Base-by-base conservation (phyloP, 2,113 vertebrate species). In the Recurvirostra avosetta region DNA sequence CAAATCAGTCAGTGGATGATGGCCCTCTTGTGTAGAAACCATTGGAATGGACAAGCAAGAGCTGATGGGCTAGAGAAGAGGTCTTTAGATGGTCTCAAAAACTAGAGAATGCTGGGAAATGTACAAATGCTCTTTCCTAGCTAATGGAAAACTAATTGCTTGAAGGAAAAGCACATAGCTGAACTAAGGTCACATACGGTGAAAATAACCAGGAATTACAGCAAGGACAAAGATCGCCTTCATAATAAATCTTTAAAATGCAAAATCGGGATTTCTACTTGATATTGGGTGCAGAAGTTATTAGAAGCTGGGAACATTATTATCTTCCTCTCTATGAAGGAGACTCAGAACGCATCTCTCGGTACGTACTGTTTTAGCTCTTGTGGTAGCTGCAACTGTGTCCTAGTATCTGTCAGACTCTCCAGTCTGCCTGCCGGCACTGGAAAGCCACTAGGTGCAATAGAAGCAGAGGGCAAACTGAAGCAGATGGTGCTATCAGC, bases 341-440 rank as follows among this genome's bases (percentile, higher is more conserved):
- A 61, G 36, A 52, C 22, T 71, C 20, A 34, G 29, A 61, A 55
- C 1, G 0, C 15, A 5, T 9, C 11, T 74, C 11, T 70, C 36
- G 20, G 34, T 41, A 34, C 25, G 17, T 19, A 11, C 4, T 43
- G 15, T 6, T 89, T 38, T 63, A 70, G 45, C 52, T 74, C 17
- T 38, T 52, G 50, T 38, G 25, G 14, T 61, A 74, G 45, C 32
- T 86, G 27, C 36, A 52, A 36, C 30, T 11, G 36, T 22, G 47
- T 52, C 29, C 36, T 14, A 29, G 27, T 49, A 4, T 58, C 25
- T 40, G 65, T 63, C n/a, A 77, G 59, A 11, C 12, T 19, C 13
- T n/a, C 79, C 32, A 17, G 8, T 22, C 38, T 63, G 71, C 38
- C 8, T 70, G 43, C 17, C 0, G 0, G 30, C 12, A 26, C 5